phyloP scores from a whole-genome alignment of 2,797 vertebrate genomes.

The Chelmon rostratus region DNA sequence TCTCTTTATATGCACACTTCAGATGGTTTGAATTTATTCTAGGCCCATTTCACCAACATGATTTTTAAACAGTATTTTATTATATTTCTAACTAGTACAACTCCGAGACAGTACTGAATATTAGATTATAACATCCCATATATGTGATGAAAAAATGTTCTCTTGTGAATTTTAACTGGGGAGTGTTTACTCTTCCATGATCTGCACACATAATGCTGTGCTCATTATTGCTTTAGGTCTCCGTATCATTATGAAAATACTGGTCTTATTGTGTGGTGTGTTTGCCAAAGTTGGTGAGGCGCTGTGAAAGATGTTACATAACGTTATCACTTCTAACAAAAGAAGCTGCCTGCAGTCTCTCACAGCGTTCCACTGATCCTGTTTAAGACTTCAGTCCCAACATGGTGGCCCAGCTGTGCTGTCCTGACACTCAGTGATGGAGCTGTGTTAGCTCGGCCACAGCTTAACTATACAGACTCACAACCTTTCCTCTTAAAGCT shows the following conservation, averaged over 20 bases:
- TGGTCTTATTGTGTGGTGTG: not conserved
- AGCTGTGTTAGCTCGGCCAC: not conserved
- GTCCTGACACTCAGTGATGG: not conserved
- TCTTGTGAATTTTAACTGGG: not conserved
- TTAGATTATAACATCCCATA: not conserved
- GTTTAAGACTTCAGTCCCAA: not conserved
- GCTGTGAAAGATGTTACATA: conserved; percentile 5
- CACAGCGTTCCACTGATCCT: not conserved
- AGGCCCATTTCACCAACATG: conserved; percentile 7
- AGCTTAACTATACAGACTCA: too few relatives aligned
- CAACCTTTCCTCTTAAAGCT: not conserved
- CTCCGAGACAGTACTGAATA: not conserved
- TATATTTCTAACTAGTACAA: not conserved
- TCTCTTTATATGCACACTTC: not conserved
- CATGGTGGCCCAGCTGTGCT: not conserved
- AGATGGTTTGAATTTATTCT: conserved; percentile 31
- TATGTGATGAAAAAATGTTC: not conserved
- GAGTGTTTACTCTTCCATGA: not conserved
- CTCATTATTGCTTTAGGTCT: not conserved
- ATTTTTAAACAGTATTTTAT: not conserved
- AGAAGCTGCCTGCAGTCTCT: not conserved
- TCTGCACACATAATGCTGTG: not conserved
- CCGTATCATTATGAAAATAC: not conserved
- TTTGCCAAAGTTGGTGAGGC: not conserved
- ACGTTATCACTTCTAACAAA: conserved; percentile 10